Base-by-base conservation (phyloP, 2,113 vertebrate genomes). In the Globicephala melas region DNA sequence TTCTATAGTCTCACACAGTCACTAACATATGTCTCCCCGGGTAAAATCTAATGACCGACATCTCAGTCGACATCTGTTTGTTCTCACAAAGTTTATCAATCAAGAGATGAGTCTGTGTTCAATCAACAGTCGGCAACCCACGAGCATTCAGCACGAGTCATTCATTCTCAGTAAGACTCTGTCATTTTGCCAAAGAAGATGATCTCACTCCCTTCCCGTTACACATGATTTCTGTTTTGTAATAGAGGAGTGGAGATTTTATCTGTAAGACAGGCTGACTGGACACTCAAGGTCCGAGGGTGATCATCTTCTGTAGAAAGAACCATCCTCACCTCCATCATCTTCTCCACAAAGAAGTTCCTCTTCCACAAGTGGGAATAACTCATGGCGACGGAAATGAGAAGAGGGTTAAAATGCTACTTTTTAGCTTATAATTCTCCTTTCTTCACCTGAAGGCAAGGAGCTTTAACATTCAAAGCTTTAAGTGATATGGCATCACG, bases 301-400 rank as follows among this genome's bases (percentile, higher is more conserved):
- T 1, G n/a, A 4, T 63, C 36, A 21, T 8, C 2, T 58, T 18
- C 74, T 25, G 33, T 3, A 31, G 18, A 23, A 28, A 50, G 33
- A 38, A 36, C 20, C 2, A 25, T 1, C 4, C 26, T 33, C 36
- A 26, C 3, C n/a, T 3, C 53, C 14, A 4, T 8, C 26, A 63
- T 13, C 15, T 25, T 8, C 68, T 7, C n/a, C 26, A 60, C 41
- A 12, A 18, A 33, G 31, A 20, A 0, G 0, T 28, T 25, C 15
- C 36, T 38, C 17, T 47, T 13, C 36, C 50, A 8, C 47, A 41
- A 10, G 53, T 0, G 10, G 41, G 50, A 41, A n/a, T 3, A 21
- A 13, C n/a, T 38, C 33, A 6, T 1, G 33, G 41, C 18, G 58
- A 2, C 0, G 13, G 4, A 8, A 53, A 26, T 0, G n/a, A 79